phyloP scores from a whole-genome alignment of 2,888 invertebrate species.

The Corythucha ciliata region DNA sequence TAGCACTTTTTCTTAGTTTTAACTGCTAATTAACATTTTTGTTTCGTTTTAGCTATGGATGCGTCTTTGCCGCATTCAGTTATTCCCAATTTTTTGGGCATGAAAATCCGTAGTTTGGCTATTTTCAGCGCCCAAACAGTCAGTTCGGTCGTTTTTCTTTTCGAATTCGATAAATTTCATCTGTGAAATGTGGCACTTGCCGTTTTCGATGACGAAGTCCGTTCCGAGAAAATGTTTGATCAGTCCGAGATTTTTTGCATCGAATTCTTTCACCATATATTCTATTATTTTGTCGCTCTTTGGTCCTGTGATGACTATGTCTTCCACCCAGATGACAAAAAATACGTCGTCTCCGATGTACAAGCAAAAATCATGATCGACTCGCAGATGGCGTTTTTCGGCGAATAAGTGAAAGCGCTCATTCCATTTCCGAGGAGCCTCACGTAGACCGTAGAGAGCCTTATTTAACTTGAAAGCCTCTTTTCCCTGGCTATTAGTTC shows the following conservation, averaged over 20 bases:
- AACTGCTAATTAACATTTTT: too few relatives aligned
- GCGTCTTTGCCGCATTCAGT: too few relatives aligned
- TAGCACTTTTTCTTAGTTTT: too few relatives aligned
- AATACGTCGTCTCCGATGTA: not conserved
- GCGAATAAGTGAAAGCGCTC: conserved; percentile 18
- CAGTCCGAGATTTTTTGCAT: conserved; percentile 12
- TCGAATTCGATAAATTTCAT: conserved; percentile 18
- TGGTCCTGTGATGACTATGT: not conserved
- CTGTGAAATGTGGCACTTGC: conserved; percentile 10
- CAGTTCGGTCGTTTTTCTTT: too few relatives aligned
- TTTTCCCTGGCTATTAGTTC: conserved; percentile 17
- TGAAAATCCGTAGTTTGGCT: too few relatives aligned
- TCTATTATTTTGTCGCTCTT: not conserved
- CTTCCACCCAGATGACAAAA: conserved; percentile 16
- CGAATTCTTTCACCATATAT: not conserved
- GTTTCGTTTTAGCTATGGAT: too few relatives aligned
- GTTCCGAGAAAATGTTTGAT: conserved; percentile 10
- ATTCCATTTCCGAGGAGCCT: conserved; percentile 19
- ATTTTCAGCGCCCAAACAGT: too few relatives aligned
- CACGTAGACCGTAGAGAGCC: conserved; percentile 31
- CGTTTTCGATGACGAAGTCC: conserved; percentile 4
- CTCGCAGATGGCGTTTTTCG: too few relatives aligned
- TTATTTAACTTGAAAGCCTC: conserved; percentile 29
- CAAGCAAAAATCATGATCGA: conserved; percentile 14
- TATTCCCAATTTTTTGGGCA: too few relatives aligned